Base-by-base conservation (phyloP, 2,888 invertebrate species). In the Acanthosepion pharaonis region DNA sequence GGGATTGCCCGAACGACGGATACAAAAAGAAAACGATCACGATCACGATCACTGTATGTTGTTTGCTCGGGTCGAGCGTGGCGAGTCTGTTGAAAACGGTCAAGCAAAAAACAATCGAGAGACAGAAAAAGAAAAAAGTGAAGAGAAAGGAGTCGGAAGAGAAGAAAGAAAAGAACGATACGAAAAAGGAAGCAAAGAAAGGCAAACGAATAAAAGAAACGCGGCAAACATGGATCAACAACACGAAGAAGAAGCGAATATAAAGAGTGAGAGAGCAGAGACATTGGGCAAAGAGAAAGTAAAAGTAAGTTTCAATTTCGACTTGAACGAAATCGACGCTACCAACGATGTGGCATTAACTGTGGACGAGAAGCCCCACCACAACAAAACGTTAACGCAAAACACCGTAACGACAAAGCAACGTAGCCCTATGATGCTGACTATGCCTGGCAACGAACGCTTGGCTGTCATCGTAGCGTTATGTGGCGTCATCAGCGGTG, bases 321-420 rank as follows among this genome's bases (percentile, higher is more conserved):
- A 11, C 28, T 28, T 28, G 92, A 33, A 11, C 78, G 78, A 78
- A n/a, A 78, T 78, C n/a, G 78, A n/a, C 78, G n/a, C 78, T 5
- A 78, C 78, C 78, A 78, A 78, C 78, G 91, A 91, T 18, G 91
- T 42, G 91, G 23, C 42, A 20, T 3, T 42, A 33, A 48, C 49
- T 11, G 92, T 49, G 4, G 20, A 92, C 8, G 92, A 51, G 92
- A 78, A 78, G 11, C 78, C 78, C 78, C 78, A 78, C n/a, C n/a
- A 78, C 78, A 33, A 78, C 33, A 78, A 78, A 78, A 78, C 78
- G n/a, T n/a, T 78, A 78, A n/a, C 78, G n/a, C n/a, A n/a, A 33
- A 78, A 78, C n/a, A n/a, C 78, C 78, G 78, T 78, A n/a, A 78
- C 78, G 78, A 78, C 78, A 78, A 78, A 78, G 78, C 78, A 78